Base-by-base conservation (phyloP, 2,888 invertebrate species). In the Chrysodeixis includens region DNA sequence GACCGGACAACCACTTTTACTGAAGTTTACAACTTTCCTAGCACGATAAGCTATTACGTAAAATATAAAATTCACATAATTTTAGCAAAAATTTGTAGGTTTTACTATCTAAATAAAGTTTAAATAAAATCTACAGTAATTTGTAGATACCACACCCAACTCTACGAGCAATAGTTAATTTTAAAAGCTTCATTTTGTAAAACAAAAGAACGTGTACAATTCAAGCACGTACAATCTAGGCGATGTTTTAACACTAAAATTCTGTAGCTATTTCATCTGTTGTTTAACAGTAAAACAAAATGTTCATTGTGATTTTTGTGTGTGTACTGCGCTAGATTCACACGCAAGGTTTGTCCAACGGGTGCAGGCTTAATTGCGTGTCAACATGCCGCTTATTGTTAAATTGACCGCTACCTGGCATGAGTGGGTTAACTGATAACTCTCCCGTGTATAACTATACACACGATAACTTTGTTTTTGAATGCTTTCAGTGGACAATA, bases 361-460 rank as follows among this genome's bases (percentile, higher is more conserved):
- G 73, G 73, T 72, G 68, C 72, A 71, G 73, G 69, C 74, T 83
- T 88, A 85, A 88, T 87, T 84, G 86, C 83, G 84, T 86, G 86
- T 85, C 85, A 83, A 81, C 83, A 84, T 78, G 77, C 76, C 71
- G 78, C 78, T 82, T 83, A 80, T 79, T 85, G 81, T 81, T 81
- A 80, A 84, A 87, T 85, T 82, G 82, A 81, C 81, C 80, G 78
- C 70, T 68, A 74, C 56, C 65, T 62, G 59, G 61, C 61, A 30
- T 55, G 62, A 52, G 57, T 30, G 53, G 49, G 35, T 60, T 61
- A 53, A 60, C 73, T 69, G 71, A 76, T 74, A 67, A 71, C 53
- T 71, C 69, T 66, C 61, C 53, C 10, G 67, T 40, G 69, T 63
- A 66, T 67, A 67, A 71, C 49, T 58, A 68, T 75, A 70, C 66